Evolutionary conservation across 2,113 vertebrate genomes (phyloP).

Genomic region (Oryzias melastigma): DNA sequence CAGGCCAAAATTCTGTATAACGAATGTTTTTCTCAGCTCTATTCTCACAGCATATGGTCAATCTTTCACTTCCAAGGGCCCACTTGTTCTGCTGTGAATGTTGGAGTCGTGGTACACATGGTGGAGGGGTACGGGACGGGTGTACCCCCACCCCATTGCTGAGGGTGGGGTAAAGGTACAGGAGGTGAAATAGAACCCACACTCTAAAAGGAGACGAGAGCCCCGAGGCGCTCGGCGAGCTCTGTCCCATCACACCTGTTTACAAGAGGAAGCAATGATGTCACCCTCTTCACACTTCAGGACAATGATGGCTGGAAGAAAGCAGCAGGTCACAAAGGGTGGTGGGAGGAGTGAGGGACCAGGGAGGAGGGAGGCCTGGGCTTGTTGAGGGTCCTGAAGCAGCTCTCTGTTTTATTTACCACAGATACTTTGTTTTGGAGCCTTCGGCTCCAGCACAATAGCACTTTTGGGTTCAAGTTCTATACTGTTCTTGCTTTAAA

Average conservation of each 20-base stretch:
- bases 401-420: constrained; percentile 81
- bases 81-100: background rate
- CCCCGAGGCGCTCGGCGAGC: constrained; percentile 18
- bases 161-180: constrained; percentile 14
- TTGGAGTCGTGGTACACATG: background rate
- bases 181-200: constrained; percentile 65
- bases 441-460: constrained; percentile 75
- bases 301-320: constrained; percentile 66
- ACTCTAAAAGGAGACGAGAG: constrained; percentile 48
- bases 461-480: constrained; percentile 80
- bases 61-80: too few relatives aligned
- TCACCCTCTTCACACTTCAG: constrained; percentile 77
- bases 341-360: constrained; percentile 13
- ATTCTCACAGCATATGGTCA: too few relatives aligned
- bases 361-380: constrained; percentile 7
- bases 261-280: constrained; percentile 74
- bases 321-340: constrained; percentile 59
- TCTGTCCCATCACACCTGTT: constrained; percentile 75
- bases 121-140: background rate
- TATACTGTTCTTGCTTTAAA: constrained; percentile 47
- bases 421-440: constrained; percentile 81
- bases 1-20: too few relatives aligned
- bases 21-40: too few relatives aligned
- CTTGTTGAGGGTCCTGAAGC: constrained; percentile 55
- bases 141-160: background rate